Percentiles rank a stretch among this genome's conserved stretches.
These are phyloP conservation scores for Heliconius congener DNA, from an alignment of 1,140 invertebrate genomes.

Conservation along the genomic window DNA sequence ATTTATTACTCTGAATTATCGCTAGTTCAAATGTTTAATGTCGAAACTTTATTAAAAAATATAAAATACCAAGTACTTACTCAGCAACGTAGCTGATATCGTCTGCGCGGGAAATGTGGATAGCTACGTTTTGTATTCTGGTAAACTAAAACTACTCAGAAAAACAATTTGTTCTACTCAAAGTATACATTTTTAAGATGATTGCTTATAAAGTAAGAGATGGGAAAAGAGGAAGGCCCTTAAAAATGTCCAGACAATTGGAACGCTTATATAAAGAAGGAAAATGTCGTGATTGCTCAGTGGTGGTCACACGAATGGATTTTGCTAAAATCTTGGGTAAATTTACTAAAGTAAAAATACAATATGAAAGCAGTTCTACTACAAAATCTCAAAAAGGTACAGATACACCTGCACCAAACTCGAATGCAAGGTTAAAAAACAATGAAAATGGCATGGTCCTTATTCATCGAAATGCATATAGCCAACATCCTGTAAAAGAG, in stretches of 20 bases:
- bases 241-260: constrained; percentile 61
- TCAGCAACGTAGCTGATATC: constrained; percentile 46
- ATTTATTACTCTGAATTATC: constrained; percentile 26
- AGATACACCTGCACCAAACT: constrained; percentile 43
- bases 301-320: constrained; percentile 75
- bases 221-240: constrained; percentile 52
- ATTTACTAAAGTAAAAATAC: constrained; percentile 77
- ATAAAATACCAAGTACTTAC: constrained; percentile 34
- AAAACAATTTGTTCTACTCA: not conserved
- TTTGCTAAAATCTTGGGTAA: constrained; percentile 77
- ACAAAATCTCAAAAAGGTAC: constrained; percentile 54
- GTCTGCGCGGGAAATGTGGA: constrained; percentile 80
- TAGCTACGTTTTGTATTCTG: constrained; percentile 57
- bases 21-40: constrained; percentile 25
- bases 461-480: constrained; percentile 64
- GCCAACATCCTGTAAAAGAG: constrained; percentile 59
- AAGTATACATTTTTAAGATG: constrained; percentile 44
- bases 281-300: constrained; percentile 74
- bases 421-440: constrained; percentile 62
- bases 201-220: constrained; percentile 64
- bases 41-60: constrained; percentile 23
- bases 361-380: constrained; percentile 67
- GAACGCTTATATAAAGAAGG: constrained; percentile 72
- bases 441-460: constrained; percentile 79
- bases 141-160: constrained; percentile 37